Evolutionary conservation across 2,113 vertebrate species (phyloP).

Genomic region (Crotalus viridis): DNA sequence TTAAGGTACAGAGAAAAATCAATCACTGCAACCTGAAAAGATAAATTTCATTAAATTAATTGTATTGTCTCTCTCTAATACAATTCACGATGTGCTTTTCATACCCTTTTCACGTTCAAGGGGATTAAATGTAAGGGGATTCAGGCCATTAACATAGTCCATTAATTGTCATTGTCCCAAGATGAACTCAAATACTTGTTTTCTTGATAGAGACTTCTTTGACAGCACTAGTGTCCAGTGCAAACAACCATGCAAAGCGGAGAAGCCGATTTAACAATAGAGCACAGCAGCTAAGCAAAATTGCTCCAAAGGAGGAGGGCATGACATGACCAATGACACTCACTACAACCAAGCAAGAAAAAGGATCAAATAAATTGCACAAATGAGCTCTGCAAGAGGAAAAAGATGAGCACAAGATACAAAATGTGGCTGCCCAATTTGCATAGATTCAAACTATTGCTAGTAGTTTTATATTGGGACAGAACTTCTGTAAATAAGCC

Average conservation of each 20-base stretch:
- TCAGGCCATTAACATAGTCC: not conserved
- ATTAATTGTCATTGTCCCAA: not conserved
- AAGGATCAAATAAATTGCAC: not conserved
- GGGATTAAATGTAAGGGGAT: not conserved
- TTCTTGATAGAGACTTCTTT: not conserved
- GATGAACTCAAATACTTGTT: not conserved
- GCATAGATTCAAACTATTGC: not conserved
- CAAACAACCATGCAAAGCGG: not conserved
- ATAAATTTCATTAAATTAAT: conserved; percentile 5
- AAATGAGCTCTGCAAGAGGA: not conserved
- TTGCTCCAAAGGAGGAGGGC: not conserved
- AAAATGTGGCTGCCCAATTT: not conserved
- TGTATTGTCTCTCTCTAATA: not conserved
- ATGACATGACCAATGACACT: not conserved
- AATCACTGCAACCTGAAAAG: conserved; percentile 90
- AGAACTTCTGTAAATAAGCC: not conserved
- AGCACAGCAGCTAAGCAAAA: not conserved
- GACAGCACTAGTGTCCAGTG: not conserved
- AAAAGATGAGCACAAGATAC: not conserved
- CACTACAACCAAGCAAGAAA: not conserved
- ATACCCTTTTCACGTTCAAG: not conserved
- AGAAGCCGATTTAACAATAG: not conserved
- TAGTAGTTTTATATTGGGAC: not conserved
- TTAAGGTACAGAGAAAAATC: conserved; percentile 97
- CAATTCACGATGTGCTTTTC: not conserved